Percentiles rank a stretch among this genome's conserved stretches.
phyloP scores from a whole-genome alignment of 2,888 invertebrate species.

The Parthenolecanium corni region DNA sequence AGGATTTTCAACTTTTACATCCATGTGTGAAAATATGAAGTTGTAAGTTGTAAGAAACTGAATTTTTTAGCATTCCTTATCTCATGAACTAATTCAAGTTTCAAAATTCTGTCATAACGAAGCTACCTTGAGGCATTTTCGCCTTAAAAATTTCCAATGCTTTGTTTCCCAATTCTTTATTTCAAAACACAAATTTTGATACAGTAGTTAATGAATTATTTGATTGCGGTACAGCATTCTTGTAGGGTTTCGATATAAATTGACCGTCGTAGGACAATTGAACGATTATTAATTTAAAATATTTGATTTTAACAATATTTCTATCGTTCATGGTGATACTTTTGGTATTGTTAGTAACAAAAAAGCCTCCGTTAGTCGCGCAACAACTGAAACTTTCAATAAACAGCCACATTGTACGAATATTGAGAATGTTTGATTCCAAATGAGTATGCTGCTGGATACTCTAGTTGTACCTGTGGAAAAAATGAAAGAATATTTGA shows the following conservation, averaged over 20 bases:
- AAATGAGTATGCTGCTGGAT: slow-evolving; percentile 60
- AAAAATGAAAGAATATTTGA: too few species aligned
- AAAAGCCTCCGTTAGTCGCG: background rate
- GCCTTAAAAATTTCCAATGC: too few species aligned
- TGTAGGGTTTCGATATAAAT: background rate
- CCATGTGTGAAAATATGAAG: too few species aligned
- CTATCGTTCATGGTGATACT: too few species aligned
- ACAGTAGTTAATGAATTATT: background rate
- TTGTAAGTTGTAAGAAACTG: too few species aligned
- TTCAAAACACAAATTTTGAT: too few species aligned
- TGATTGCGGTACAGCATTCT: background rate
- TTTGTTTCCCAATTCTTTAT: too few species aligned
- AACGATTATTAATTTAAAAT: background rate
- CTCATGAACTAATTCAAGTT: too few species aligned
- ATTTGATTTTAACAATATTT: background rate
- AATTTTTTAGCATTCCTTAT: too few species aligned
- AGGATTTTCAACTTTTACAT: too few species aligned
- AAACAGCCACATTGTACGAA: slow-evolving; percentile 44
- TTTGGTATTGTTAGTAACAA: background rate
- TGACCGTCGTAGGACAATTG: background rate
- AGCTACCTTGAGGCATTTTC: too few species aligned
- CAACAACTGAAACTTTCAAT: background rate
- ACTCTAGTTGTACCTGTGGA: slow-evolving; percentile 49
- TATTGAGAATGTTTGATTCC: slow-evolving; percentile 80
- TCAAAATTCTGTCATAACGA: too few species aligned